Conservation (phyloP, 2,113 vertebrate genomes). For the Lepus europaeus region DNA sequence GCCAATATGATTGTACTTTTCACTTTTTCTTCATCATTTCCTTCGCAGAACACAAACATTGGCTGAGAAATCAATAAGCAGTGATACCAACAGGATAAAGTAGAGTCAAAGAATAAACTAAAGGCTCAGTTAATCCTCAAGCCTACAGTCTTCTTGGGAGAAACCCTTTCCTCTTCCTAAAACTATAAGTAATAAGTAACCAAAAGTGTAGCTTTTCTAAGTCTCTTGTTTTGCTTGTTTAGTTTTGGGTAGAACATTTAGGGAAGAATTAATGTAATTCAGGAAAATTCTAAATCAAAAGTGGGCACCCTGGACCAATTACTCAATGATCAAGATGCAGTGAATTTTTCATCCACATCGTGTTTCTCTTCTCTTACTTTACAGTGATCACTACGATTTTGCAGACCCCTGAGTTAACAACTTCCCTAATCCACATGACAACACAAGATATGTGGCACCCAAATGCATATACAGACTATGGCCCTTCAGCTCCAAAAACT, state of each 20-base stretch:
- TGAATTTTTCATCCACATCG: background rate
- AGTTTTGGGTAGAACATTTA: slow-evolving; percentile 12
- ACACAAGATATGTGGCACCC: slow-evolving; percentile 85
- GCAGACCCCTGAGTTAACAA: slow-evolving; percentile 22
- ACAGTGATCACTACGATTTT: background rate
- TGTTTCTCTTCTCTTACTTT: slow-evolving; percentile 37
- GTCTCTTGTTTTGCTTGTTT: slow-evolving; percentile 17
- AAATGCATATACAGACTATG: slow-evolving; percentile 79
- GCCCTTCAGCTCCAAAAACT: slow-evolving; percentile 64
- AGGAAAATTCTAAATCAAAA: background rate
- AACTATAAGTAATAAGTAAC: slow-evolving; percentile 38
- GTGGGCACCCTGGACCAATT: background rate
- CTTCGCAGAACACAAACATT: background rate
- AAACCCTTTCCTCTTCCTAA: background rate
- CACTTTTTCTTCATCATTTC: slow-evolving; percentile 10
- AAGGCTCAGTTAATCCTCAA: background rate
- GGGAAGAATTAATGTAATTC: slow-evolving; percentile 9
- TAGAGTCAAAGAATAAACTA: slow-evolving; percentile 26
- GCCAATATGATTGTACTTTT: background rate
- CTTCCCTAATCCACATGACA: slow-evolving; percentile 63
- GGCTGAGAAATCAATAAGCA: background rate
- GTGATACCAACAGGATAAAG: slow-evolving; percentile 13
- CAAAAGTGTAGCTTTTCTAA: background rate
- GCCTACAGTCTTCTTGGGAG: background rate
- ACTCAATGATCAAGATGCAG: background rate